phyloP scores from a whole-genome alignment of 2,797 vertebrate species.

The Arctocebus calabarensis region DNA sequence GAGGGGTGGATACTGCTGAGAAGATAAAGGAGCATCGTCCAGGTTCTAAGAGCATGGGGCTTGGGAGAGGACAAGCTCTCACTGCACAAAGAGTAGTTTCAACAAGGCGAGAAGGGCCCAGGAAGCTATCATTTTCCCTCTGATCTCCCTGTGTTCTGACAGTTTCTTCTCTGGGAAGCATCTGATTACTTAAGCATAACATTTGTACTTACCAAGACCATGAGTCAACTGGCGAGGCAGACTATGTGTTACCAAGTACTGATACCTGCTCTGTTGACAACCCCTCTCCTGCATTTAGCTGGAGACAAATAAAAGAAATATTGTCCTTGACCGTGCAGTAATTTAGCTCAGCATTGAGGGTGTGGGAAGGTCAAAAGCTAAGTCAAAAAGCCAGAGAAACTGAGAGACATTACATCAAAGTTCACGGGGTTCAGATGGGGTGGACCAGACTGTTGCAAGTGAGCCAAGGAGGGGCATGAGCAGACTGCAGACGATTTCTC shows the following conservation, averaged over 20 bases:
- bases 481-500: background rate
- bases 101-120: background rate
- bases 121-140: background rate
- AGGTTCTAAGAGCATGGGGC: background rate
- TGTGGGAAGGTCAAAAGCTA: background rate
- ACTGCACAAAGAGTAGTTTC: background rate
- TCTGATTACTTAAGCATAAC: conserved; percentile 20
- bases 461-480: accelerated
- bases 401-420: accelerated
- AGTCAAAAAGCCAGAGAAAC: background rate
- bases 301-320: background rate
- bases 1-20: background rate
- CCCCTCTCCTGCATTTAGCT: background rate
- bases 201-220: conserved; percentile 8
- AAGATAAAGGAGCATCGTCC: background rate
- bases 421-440: background rate
- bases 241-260: background rate
- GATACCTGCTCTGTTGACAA: background rate
- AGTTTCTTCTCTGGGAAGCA: conserved; percentile 15
- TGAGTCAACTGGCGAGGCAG: background rate
- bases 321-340: background rate
- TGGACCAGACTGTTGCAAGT: accelerated
- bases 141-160: background rate
- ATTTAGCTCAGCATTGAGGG: background rate
- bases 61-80: background rate